These are phyloP conservation scores for Eclectus roratus DNA, from an alignment of 2,113 vertebrate species.

Conservation along the genomic window DNA sequence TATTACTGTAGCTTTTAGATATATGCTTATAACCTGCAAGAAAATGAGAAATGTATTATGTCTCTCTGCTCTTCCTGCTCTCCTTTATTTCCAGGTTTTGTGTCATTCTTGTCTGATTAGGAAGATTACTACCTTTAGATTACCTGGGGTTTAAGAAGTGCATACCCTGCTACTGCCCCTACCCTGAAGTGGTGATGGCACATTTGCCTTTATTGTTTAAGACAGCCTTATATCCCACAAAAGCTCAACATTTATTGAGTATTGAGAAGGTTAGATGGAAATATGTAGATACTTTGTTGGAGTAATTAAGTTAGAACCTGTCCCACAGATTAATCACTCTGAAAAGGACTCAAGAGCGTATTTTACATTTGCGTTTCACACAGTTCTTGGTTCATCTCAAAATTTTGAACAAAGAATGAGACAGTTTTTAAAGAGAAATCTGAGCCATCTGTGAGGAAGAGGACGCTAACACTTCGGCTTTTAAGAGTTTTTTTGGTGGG, in stretches of 20 bases:
- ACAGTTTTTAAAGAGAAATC: not conserved
- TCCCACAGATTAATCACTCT: not conserved
- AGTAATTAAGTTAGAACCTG: not conserved
- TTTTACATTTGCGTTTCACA: not conserved
- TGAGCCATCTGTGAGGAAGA: not conserved
- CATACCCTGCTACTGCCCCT: not conserved
- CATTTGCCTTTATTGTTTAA: not conserved
- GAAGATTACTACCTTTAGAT: not conserved
- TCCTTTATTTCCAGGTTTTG: not conserved
- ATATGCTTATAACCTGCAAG: not conserved
- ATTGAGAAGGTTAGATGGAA: not conserved
- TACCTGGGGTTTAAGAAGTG: not conserved
- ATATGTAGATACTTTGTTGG: not conserved
- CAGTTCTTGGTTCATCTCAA: not conserved
- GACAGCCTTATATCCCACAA: not conserved
- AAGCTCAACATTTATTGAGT: not conserved
- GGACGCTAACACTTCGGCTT: not conserved
- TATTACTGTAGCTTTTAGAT: not conserved
- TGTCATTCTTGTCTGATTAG: not conserved
- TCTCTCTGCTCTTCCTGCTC: not conserved
- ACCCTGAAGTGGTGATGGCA: not conserved
- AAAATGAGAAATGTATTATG: not conserved
- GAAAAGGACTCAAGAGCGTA: not conserved
- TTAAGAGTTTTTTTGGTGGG: not conserved
- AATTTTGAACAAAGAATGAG: not conserved